A percentile compares a stretch with the other conserved stretches of the same genome.
Conservation (phyloP, 2,888 invertebrate species). For the Cephus pulcher region DNA sequence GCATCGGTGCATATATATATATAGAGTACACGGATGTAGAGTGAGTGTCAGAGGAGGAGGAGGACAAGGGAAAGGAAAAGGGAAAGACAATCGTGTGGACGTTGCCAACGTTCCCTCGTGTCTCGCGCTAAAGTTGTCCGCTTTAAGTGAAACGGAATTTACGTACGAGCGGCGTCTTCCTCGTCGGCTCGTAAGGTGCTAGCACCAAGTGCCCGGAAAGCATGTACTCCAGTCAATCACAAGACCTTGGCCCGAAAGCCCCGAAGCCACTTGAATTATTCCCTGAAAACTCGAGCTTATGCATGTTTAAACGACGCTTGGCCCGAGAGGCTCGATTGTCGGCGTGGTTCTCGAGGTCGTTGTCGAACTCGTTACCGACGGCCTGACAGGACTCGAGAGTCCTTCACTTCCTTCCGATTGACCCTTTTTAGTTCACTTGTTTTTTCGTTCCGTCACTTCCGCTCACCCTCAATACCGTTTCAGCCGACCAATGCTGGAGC, state of each 20-base stretch:
- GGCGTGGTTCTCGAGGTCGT: neutral
- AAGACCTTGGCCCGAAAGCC: slow-evolving; percentile 15
- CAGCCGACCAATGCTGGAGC: neutral
- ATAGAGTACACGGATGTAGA: neutral
- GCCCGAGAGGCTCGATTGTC: neutral
- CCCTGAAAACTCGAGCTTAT: neutral
- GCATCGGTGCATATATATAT: neutral
- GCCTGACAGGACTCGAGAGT: neutral
- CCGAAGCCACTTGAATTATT: slow-evolving; percentile 11
- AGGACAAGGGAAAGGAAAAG: neutral
- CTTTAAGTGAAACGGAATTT: neutral
- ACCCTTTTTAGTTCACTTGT: neutral
- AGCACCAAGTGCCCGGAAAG: neutral
- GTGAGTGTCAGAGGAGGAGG: neutral
- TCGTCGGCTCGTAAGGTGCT: neutral
- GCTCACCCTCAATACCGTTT: neutral
- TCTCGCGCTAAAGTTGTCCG: neutral
- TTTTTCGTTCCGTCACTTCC: neutral
- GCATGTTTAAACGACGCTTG: slow-evolving; percentile 5
- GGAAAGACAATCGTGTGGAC: neutral
- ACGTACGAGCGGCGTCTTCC: neutral
- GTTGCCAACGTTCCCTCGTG: neutral
- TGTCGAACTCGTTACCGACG: neutral
- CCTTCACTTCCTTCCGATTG: neutral
- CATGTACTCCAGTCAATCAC: neutral